Evolutionary conservation across 2,888 invertebrate genomes (phyloP).

Genomic region (Cosmia pyralina): DNA sequence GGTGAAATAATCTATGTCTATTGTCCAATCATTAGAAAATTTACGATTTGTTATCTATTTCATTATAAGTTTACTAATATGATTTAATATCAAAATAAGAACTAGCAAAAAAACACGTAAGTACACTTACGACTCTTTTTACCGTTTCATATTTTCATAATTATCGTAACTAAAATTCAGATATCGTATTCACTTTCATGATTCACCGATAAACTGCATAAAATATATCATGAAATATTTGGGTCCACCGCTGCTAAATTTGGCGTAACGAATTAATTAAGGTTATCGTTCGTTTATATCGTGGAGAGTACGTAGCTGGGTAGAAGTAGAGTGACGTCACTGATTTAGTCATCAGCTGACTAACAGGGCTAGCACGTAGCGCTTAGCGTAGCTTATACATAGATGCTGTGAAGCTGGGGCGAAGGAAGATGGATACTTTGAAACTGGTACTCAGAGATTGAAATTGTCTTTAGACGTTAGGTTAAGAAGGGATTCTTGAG

Average conservation of each 20-base stretch:
- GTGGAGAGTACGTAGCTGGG: conserved; percentile 48
- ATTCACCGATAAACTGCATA: conserved; percentile 34
- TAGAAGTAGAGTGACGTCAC: conserved; percentile 53
- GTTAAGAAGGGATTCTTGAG: conserved; percentile 16
- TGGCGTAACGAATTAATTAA: conserved; percentile 85
- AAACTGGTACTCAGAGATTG: background rate
- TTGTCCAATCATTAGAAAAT: conserved; percentile 15
- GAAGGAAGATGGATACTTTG: conserved; percentile 21
- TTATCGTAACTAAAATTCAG: conserved; percentile 10
- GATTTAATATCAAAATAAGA: background rate
- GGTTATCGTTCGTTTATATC: conserved; percentile 59
- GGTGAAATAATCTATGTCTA: conserved; percentile 30
- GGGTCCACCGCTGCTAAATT: conserved; percentile 85
- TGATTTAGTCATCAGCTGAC: conserved; percentile 36
- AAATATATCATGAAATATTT: conserved; percentile 69
- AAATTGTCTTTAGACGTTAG: conserved; percentile 9
- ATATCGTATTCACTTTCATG: conserved; percentile 37
- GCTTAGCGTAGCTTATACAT: conserved; percentile 57
- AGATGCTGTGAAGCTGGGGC: conserved; percentile 29
- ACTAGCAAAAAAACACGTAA: background rate
- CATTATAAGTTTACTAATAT: background rate
- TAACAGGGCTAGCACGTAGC: conserved; percentile 42
- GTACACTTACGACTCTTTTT: conserved; percentile 7
- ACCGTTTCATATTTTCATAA: conserved; percentile 17
- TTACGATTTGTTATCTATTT: background rate